Base-by-base conservation (phyloP, 2,888 invertebrate genomes). In the Drosophila eohydei region DNA sequence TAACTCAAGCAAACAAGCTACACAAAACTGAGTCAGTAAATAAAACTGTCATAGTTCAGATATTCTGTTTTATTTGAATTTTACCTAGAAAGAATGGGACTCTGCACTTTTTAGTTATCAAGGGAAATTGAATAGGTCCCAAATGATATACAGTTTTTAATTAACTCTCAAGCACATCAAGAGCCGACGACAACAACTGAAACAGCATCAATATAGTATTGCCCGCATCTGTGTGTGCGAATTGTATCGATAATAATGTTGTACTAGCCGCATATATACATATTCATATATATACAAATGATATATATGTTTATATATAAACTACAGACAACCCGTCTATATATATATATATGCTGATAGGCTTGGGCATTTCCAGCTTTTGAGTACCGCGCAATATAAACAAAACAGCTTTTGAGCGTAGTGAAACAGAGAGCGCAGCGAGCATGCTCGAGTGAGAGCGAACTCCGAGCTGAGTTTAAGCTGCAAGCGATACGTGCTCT, bases 301-400 rank as follows among this genome's bases (percentile, higher is more conserved):
- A 43, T 34, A 48, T 34, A n/a, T 52, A 38, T 16, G 26, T 28
- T 12, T 55, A 7, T 69, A 48, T 66, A 21, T 54, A 58, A 51
- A 44, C 59, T 57, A 64, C 61, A 59, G 62, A 60, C 60, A 76
- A 65, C 59, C 58, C 43, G 65, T 64, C 52, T 66, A 56, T 69
- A 61, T 72, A 72, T 68, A 72, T n/a, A n/a, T 66, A 62, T 71
- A 70, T 69, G 74, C 74, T 83, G 72, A 88, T 78, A 80, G 72
- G 58, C 68, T 77, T 82, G 80, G 86, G 88, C 60, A 85, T 83
- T 86, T 85, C 86, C 88, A 86, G 86, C 88, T 86, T 86, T 83
- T 72, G 65, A 75, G 72, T 72, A 54, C 36, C 41, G 46, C 52
- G 57, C 41, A 70, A 60, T 62, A 74, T 73, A 62, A 80, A 69